phyloP scores from a whole-genome alignment of 2,888 invertebrate species.

The Minunthozetes semirufus region DNA sequence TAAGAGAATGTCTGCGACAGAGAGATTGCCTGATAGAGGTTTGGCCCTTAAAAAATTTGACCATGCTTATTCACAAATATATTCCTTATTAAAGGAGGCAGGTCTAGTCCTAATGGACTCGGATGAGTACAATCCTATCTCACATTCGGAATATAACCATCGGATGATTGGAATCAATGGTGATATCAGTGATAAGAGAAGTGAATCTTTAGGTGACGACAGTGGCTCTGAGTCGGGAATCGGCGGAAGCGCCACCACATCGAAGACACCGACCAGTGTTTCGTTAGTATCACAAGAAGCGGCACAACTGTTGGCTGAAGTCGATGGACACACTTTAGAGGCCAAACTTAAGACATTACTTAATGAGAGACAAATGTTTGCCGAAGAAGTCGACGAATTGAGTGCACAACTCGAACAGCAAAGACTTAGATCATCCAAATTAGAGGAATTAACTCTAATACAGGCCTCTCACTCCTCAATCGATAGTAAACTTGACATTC shows the following conservation, averaged over 20 bases:
- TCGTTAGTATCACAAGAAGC: constrained; percentile 29
- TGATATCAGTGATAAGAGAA: constrained; percentile 9
- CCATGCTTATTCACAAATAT: no score
- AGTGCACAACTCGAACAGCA: constrained; percentile 27
- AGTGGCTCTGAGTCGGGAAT: constrained; percentile 22
- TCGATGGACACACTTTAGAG: constrained; percentile 27
- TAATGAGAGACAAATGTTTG: background rate
- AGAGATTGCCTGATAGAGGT: constrained; percentile 76
- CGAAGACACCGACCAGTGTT: constrained; percentile 13
- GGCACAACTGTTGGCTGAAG: constrained; percentile 17
- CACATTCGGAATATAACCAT: background rate
- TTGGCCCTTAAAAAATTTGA: constrained; percentile 36
- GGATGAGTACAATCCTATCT: background rate
- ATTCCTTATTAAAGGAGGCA: constrained; percentile 44
- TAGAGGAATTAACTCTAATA: constrained; percentile 9
- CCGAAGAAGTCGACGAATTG: constrained; percentile 3
- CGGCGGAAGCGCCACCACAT: background rate
- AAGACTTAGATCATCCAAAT: constrained; percentile 1
- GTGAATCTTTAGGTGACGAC: constrained; percentile 3
- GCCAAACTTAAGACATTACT: constrained; percentile 22
- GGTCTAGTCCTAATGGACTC: constrained; percentile 46
- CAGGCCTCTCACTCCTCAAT: constrained; percentile 3
- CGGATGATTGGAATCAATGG: constrained; percentile 28
- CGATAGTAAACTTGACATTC: constrained; percentile 31
- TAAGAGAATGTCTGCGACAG: constrained; percentile 71